Percentiles rank a stretch among this genome's conserved stretches.
Evolutionary conservation across 2,888 invertebrate species (phyloP).

Genomic region (Catocala nupta): DNA sequence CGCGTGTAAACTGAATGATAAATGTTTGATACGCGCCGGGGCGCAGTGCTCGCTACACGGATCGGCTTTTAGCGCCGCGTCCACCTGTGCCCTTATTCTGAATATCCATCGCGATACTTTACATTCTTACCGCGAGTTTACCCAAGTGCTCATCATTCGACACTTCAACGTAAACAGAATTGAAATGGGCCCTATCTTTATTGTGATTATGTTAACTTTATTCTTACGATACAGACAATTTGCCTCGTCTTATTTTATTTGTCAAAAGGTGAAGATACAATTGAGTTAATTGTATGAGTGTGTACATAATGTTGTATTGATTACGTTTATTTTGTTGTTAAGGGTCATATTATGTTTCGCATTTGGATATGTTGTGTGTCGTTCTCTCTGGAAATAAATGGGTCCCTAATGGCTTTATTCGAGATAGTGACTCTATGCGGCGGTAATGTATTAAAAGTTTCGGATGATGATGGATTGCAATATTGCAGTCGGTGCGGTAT

Average conservation of each 20-base stretch:
- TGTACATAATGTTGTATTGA: constrained; percentile 12
- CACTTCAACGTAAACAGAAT: constrained; percentile 41
- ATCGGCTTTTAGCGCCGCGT: constrained; percentile 66
- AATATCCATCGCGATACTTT: constrained; percentile 39
- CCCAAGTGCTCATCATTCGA: constrained; percentile 34
- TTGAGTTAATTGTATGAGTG: constrained; percentile 28
- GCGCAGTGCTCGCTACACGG: constrained; percentile 55
- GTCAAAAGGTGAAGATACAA: constrained; percentile 28
- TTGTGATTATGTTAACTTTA: constrained; percentile 43
- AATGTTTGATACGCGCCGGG: constrained; percentile 61
- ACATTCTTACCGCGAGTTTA: constrained; percentile 44
- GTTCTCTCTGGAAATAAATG: not conserved
- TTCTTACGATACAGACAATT: constrained; percentile 32
- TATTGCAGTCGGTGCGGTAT: too few species aligned
- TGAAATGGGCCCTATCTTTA: constrained; percentile 33
- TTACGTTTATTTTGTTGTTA: constrained; percentile 19
- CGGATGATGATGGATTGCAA: constrained; percentile 40
- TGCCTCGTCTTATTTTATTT: constrained; percentile 25
- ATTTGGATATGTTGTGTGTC: constrained; percentile 28
- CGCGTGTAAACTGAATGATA: constrained; percentile 65
- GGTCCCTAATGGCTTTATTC: not conserved
- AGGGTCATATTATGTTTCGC: constrained; percentile 26
- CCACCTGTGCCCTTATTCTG: constrained; percentile 62
- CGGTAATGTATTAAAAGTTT: constrained; percentile 40
- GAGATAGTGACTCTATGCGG: constrained; percentile 7